These are phyloP conservation scores for Yponomeuta cagnagella DNA, from an alignment of 2,888 invertebrate species.

Conservation along the genomic window DNA sequence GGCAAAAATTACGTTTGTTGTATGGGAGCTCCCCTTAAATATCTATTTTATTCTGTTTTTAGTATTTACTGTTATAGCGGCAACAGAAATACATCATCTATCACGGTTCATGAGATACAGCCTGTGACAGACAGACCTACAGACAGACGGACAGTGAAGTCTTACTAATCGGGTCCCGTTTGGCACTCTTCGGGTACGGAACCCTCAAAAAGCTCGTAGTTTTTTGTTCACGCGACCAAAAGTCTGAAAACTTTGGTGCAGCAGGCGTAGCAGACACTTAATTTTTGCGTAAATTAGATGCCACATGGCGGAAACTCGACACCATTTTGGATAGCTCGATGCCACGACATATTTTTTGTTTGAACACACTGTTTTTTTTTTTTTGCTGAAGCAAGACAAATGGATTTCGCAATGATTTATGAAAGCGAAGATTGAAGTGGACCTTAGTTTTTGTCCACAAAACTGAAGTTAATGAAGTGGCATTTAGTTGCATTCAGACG, in stretches of 20 bases:
- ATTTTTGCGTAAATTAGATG: constrained; percentile 5
- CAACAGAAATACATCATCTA: too few relatives aligned
- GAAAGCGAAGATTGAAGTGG: constrained; percentile 30
- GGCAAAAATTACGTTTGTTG: too few relatives aligned
- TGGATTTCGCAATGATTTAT: constrained; percentile 47
- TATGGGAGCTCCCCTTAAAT: too few relatives aligned
- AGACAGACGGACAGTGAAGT: too few relatives aligned
- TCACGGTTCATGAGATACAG: too few relatives aligned
- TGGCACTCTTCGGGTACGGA: too few relatives aligned
- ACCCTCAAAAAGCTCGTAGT: not conserved
- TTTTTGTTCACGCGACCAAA: not conserved
- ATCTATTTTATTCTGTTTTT: too few relatives aligned
- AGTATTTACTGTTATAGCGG: too few relatives aligned
- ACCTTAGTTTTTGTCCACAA: not conserved
- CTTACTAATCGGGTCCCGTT: too few relatives aligned
- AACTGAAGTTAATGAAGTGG: not conserved
- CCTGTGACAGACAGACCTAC: too few relatives aligned
- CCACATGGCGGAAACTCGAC: constrained; percentile 49
- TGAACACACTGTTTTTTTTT: constrained; percentile 19
- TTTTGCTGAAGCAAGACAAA: constrained; percentile 32
- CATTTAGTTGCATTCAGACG: not conserved
- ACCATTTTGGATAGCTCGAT: constrained; percentile 33
- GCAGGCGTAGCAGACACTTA: not conserved
- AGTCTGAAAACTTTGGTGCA: not conserved
- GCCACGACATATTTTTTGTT: constrained; percentile 36